Base-by-base conservation (phyloP, 2,888 invertebrate species). In the Scaptomyza polygonia region DNA sequence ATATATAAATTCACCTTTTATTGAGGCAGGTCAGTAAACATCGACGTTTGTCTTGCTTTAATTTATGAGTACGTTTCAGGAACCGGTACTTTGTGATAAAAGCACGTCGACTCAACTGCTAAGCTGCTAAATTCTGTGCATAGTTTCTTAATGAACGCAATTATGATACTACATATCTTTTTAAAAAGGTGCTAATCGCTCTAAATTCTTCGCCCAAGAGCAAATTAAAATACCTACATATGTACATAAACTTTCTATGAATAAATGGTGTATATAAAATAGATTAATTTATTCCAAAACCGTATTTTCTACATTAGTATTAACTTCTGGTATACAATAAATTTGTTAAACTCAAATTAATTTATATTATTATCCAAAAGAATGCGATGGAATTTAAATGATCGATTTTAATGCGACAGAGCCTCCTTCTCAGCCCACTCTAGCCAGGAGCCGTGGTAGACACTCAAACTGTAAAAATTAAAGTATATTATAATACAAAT, bases 381-480 rank as follows among this genome's bases (percentile, higher is more conserved):
- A 40, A 18, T 44, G 54, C 21, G 11, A 12, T 25, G 21, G 30
- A 14, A 34, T 40, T 29, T 21, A 0, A 9, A 9, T 14, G 4
- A 7, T 12, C 12, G 18, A 16, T 25, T 5, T 66, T 51, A 74
- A 39, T 73, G 48, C 0, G 47, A 7, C 2, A 78, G 67, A 12
- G 71, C 79, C 32, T 84, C 68, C 36, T 65, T 84, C 25, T 84
- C 56, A 25, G 84, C 79, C 84, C 84, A 84, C 8, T 84, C 84
- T 0, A 71, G 63, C 84, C 84, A 84, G 9, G 84, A 84, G 36
- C 84, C 84, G 11, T 51, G 63, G 48, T 84, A 84, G 44, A 86
- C 59, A 6, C 68, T 62, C 14, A 77, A 52, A 5, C 84, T 84
- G 29, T 0, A 21, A 40, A 43, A 8, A 12, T 1, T 18, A 40